Conservation (phyloP, 2,113 vertebrate genomes). For the Eolophus roseicapilla region DNA sequence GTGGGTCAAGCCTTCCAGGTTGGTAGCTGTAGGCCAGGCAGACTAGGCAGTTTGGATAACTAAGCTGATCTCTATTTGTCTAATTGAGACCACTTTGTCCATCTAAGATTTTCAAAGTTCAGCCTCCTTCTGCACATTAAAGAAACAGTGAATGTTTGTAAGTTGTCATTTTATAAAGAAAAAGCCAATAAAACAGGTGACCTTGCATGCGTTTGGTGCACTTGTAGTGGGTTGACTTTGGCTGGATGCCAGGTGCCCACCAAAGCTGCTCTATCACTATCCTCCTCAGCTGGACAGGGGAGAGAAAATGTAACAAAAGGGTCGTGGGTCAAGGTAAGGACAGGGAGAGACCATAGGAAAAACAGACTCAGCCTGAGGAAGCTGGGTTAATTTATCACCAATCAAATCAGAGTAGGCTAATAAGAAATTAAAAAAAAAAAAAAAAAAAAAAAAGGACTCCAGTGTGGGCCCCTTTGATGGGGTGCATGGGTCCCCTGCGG, state of each 20-base stretch:
- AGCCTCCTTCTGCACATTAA: neutral
- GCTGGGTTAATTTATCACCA: neutral
- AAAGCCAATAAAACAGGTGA: neutral
- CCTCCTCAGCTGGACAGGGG: neutral
- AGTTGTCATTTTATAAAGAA: neutral
- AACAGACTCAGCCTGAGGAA: neutral
- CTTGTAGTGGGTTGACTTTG: neutral
- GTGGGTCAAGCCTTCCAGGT: neutral
- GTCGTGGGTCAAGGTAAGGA: neutral
- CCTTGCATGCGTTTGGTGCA: neutral
- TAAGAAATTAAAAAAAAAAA: neutral
- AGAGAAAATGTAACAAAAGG: neutral
- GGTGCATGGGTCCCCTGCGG: neutral
- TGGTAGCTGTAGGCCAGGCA: neutral
- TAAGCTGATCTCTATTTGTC: neutral
- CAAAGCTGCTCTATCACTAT: neutral
- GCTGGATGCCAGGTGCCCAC: neutral
- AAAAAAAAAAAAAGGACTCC: too few species aligned
- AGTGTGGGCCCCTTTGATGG: rapidly evolving
- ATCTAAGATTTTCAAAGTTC: neutral
- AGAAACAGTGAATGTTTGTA: neutral
- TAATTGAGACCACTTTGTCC: neutral
- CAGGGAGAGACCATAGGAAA: neutral
- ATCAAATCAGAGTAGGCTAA: neutral
- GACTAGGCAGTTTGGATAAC: neutral